These are phyloP conservation scores for Bugulina stolonifera DNA, from an alignment of 2,888 invertebrate species.

Conservation along the genomic window DNA sequence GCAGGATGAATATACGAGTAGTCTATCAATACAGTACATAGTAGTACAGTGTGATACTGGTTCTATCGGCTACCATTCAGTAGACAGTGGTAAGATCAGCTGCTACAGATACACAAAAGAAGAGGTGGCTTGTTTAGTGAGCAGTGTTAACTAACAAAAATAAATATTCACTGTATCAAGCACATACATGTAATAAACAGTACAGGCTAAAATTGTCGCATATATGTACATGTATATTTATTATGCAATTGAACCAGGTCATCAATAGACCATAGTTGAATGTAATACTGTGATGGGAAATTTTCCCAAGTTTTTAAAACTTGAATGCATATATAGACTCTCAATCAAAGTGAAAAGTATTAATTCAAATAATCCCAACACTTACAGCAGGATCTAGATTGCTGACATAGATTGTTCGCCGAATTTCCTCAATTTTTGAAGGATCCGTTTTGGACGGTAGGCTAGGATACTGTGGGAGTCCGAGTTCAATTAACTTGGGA, in stretches of 20 bases:
- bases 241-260: no score
- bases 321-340: no score
- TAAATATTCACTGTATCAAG: no score
- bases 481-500: slow-evolving; percentile 70
- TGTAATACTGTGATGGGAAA: no score
- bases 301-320: no score
- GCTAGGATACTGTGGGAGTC: slow-evolving; percentile 81
- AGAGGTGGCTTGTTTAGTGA: slow-evolving; percentile 3
- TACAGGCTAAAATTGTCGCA: no score
- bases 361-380: no score
- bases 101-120: slow-evolving; percentile 25
- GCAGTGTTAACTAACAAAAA: no score
- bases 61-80: slow-evolving; percentile 10
- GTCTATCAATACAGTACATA: not conserved
- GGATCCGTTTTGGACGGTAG: slow-evolving; percentile 64
- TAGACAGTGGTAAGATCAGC: not conserved
- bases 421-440: slow-evolving; percentile 86
- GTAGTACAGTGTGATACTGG: not conserved
- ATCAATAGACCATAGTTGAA: no score
- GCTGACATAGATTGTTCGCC: slow-evolving; percentile 80
- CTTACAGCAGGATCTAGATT: slow-evolving; percentile 68
- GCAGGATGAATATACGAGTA: not conserved
- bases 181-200: no score
- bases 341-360: no score
- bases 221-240: no score